Base-by-base conservation (phyloP, 2,888 invertebrate species). In the Polydrusus pterygomalis region DNA sequence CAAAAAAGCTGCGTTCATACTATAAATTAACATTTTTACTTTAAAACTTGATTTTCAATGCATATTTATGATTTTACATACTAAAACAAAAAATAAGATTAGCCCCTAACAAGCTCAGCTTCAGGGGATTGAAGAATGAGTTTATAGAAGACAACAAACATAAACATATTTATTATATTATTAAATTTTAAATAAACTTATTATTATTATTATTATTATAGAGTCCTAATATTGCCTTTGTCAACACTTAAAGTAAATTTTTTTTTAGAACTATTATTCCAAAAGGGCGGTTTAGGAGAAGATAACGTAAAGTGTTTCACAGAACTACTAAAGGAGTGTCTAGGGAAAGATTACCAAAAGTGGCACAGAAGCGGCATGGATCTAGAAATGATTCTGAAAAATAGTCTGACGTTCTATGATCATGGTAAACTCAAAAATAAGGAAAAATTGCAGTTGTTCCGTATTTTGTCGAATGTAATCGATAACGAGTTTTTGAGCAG, bases 401-500 rank as follows among this genome's bases (percentile, higher is more conserved):
- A 76, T 65, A 74, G 75, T 5, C 72, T 84, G 8, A 65, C 43
- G 34, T 81, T 81, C 49, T 81, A 81, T 43, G 74, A 80, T 9
- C 63, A 72, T 58, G 76, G 72, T 0, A 73, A 77, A 20, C 70
- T 78, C 17, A 72, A 78, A 15, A 68, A 68, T 54, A 78, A 81
- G 38, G 71, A 72, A 8, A 81, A 88, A 70, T 83, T 84, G 0
- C 87, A 87, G 18, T 80, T 90, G 13, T 87, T 90, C 40, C 77
- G 84, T 10, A 83, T 90, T n/a, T 82, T 91, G 10, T 87, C 88
- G 73, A 87, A 87, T 51, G 87, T 91, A 51, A 86, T 88, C 9
- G 85, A 89, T 79, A 84, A 88, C 54, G 83, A 85, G 1, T 82
- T 85, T 18, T 84, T 90, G 18, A 84, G 83, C 49, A 77, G 64